These are phyloP conservation scores for Atherinosoma microstoma DNA, from an alignment of 2,797 vertebrate genomes.

Conservation along the genomic window DNA sequence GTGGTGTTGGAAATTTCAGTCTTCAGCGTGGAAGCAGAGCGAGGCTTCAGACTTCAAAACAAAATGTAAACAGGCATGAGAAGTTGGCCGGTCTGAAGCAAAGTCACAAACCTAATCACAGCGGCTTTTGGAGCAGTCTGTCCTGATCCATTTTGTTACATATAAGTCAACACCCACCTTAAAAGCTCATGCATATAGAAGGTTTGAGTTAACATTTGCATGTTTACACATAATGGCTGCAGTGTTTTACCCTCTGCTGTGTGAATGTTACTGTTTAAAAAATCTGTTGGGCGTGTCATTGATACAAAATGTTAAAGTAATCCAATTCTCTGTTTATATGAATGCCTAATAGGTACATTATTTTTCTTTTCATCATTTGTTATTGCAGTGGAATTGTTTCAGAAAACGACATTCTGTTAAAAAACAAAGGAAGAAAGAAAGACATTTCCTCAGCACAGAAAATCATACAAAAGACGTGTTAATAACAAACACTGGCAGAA, in stretches of 20 bases:
- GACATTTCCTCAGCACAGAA: neutral
- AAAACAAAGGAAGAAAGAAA: neutral
- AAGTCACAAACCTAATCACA: neutral
- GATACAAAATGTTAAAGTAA: neutral
- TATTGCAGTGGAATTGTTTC: neutral
- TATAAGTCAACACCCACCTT: neutral
- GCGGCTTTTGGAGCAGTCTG: neutral
- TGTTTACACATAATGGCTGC: neutral
- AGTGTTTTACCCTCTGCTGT: neutral
- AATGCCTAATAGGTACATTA: neutral
- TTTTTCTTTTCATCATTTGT: neutral
- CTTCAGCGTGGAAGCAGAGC: too few species aligned
- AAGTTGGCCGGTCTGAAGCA: neutral
- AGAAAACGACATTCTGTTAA: neutral
- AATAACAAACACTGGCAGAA: neutral
- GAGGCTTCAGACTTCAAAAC: neutral
- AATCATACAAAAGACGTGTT: neutral
- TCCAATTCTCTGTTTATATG: neutral
- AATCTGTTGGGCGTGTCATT: neutral
- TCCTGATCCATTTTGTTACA: neutral
- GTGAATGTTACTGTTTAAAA: neutral
- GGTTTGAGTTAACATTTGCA: neutral
- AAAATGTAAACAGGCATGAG: neutral
- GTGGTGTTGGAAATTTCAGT: too few species aligned
- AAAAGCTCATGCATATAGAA: neutral